Evolutionary conservation across 2,888 invertebrate genomes (phyloP).

Genomic region (Scaeva pyrastri): DNA sequence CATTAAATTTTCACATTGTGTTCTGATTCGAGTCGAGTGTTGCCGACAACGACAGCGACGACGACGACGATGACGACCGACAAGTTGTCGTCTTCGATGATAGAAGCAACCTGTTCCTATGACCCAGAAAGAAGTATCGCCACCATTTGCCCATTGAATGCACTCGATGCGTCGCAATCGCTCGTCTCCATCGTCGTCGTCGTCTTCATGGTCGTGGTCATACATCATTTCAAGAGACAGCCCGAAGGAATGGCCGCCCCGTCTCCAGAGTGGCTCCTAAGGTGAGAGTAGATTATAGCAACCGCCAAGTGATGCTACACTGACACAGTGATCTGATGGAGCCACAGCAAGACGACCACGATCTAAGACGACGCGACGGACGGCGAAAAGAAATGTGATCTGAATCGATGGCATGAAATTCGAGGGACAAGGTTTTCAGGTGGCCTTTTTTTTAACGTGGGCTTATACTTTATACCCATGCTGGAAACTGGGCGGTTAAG

Average conservation of each 20-base stretch:
- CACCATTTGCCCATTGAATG: slow-evolving; percentile 47
- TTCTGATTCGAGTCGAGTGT: slow-evolving; percentile 22
- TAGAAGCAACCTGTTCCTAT: slow-evolving; percentile 73
- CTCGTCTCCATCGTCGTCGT: no score
- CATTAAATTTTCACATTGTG: slow-evolving; percentile 65
- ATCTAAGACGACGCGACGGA: slow-evolving; percentile 27
- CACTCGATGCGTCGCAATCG: slow-evolving; percentile 30
- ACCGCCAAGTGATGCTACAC: slow-evolving; percentile 8
- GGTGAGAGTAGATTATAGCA: slow-evolving; percentile 58
- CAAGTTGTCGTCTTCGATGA: slow-evolving; percentile 54
- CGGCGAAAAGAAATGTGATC: slow-evolving; percentile 38
- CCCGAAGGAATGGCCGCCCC: slow-evolving; percentile 59
- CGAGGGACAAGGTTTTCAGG: slow-evolving; percentile 42
- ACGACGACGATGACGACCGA: slow-evolving; percentile 8
- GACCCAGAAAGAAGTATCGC: slow-evolving; percentile 69
- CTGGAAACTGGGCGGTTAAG: not conserved
- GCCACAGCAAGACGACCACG: slow-evolving; percentile 7
- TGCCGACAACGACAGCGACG: slow-evolving; percentile 21
- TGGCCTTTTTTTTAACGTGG: not conserved
- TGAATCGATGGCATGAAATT: slow-evolving; percentile 43
- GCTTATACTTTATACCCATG: no score
- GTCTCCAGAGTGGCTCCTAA: slow-evolving; percentile 33
- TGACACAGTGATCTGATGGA: slow-evolving; percentile 34
- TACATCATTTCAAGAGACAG: slow-evolving; percentile 70
- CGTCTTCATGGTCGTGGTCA: not conserved